phyloP scores from a whole-genome alignment of 1,140 invertebrate species.

The Heliconius hewitsoni region DNA sequence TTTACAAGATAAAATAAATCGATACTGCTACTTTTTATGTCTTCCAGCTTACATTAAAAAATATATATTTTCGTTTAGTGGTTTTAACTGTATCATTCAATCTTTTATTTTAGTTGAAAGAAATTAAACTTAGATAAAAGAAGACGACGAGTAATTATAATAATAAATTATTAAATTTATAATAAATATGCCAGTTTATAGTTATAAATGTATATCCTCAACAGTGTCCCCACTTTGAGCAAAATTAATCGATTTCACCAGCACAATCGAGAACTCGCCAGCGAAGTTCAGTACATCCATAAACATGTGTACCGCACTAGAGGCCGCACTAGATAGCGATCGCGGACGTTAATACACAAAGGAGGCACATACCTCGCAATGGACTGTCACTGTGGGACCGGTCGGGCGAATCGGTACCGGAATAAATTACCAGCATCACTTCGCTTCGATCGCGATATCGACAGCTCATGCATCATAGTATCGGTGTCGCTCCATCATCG shows the following conservation, averaged over 20 bases:
- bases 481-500: conserved; percentile 57
- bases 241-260: conserved; percentile 9
- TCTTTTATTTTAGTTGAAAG: neutral
- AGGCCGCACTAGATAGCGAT: conserved; percentile 35
- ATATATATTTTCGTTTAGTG: too few relatives aligned
- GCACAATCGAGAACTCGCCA: conserved; percentile 15
- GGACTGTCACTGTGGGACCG: conserved; percentile 39
- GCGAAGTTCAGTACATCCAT: conserved; percentile 21
- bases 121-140: neutral
- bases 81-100: neutral
- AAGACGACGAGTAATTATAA: too few relatives aligned
- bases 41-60: neutral
- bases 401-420: conserved; percentile 36
- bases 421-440: conserved; percentile 40
- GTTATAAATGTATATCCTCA: neutral
- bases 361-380: conserved; percentile 37
- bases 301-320: conserved; percentile 28
- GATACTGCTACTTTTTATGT: neutral
- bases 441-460: conserved; percentile 46
- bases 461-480: conserved; percentile 63
- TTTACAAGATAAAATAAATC: neutral
- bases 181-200: neutral
- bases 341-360: conserved; percentile 39
- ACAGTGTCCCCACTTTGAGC: neutral
- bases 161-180: neutral